These are phyloP conservation scores for Atherinomorus stipes DNA, from an alignment of 2,113 vertebrate species.

Conservation along the genomic window DNA sequence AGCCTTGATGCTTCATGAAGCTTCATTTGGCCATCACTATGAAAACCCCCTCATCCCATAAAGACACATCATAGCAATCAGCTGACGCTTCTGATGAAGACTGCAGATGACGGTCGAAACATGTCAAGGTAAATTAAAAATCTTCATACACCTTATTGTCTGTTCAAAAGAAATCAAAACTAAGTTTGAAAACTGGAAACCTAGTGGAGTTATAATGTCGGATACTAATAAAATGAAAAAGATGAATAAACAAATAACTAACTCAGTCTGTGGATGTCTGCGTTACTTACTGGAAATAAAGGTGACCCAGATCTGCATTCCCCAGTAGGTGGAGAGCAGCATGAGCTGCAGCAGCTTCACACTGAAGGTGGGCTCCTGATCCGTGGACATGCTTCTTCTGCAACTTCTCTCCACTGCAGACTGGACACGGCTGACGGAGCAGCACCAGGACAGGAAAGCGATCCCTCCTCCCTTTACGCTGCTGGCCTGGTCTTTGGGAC, in stretches of 20 bases:
- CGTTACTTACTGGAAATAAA: conserved; percentile 83
- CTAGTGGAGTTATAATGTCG: no score
- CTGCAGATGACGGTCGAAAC: no score
- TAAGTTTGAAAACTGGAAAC: no score
- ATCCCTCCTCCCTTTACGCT: background rate
- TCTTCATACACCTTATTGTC: no score
- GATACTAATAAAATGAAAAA: background rate
- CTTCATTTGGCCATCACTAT: no score
- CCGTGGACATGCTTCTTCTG: conserved; percentile 72
- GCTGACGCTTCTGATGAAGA: no score
- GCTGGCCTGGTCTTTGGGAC: background rate
- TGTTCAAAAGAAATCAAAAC: no score
- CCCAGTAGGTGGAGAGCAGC: conserved; percentile 87
- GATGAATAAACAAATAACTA: no score
- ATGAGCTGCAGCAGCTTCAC: conserved; percentile 85
- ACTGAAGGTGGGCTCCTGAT: conserved; percentile 75
- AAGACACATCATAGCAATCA: no score
- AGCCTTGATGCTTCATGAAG: no score
- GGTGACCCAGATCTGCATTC: conserved; percentile 89
- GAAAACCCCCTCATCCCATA: no score
- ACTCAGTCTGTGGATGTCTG: background rate
- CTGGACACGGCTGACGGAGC: conserved; percentile 1
- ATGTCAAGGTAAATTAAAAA: no score
- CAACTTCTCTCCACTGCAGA: conserved; percentile 2
- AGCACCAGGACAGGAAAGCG: background rate